These are phyloP conservation scores for Leptopilina boulardi DNA, from an alignment of 1,140 invertebrate genomes.

Conservation along the genomic window DNA sequence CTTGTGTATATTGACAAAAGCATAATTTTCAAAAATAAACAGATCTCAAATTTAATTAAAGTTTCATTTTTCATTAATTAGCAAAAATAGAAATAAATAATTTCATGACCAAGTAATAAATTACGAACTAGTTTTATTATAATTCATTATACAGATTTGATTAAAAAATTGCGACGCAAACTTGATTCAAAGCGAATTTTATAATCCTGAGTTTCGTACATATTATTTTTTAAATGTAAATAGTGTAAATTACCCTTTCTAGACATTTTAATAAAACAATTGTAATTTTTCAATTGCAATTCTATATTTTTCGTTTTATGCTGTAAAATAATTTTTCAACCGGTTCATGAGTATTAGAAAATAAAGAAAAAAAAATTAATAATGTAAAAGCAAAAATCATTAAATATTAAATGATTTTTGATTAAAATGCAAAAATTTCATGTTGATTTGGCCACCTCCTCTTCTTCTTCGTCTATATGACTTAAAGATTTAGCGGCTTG, in stretches of 20 bases:
- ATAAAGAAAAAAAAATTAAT: not conserved
- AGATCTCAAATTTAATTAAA: not conserved
- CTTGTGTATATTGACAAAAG: not conserved
- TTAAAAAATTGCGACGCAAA: not conserved
- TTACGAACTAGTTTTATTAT: not conserved
- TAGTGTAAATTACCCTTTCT: no score
- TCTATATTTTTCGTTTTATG: no score
- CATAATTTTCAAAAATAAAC: not conserved
- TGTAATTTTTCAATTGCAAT: no score
- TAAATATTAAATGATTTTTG: slow-evolving; percentile 65
- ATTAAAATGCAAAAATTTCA: slow-evolving; percentile 52
- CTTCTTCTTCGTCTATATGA: no score
- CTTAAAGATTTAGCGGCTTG: slow-evolving; percentile 78
- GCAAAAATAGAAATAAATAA: not conserved
- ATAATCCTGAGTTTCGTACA: not conserved
- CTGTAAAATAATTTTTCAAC: no score
- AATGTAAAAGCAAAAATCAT: slow-evolving; percentile 22
- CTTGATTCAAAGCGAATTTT: not conserved
- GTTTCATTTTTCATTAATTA: no score
- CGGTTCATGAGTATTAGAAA: no score
- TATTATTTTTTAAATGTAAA: no score
- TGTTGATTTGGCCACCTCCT: slow-evolving; percentile 76
- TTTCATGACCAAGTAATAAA: not conserved
- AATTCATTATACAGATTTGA: not conserved
- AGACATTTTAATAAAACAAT: no score